Evolutionary conservation across 2,113 vertebrate species (phyloP), one percentile per base, ranked within the genome.

Genomic region (Melierax canorus): DNA sequence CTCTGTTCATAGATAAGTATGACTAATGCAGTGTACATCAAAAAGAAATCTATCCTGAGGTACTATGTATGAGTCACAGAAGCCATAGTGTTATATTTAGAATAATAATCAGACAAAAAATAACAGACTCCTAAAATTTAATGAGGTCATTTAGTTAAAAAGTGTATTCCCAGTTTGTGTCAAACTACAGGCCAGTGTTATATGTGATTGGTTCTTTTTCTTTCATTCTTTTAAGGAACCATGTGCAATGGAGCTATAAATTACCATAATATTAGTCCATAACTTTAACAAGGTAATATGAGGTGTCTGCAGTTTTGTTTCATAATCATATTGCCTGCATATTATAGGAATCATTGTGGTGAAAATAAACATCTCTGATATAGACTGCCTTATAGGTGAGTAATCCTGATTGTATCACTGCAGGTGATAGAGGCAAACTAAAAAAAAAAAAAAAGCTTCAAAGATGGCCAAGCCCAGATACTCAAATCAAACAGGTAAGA

Each of bases 111-210:
- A 97, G 85, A 80, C 62, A 95, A 95, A 92, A 89, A 97, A 96
- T 95, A 96, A 96, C 91, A 92, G 46, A 87, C 63, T 90, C 43
- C 87, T 97, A 94, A 98, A 97, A 96, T 96, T 97, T 98, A 98
- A 97, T 94, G 80, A 97, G 77, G 78, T 94, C 69, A 88, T 97
- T 98, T 97, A 95, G 80, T 94, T 92, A 89, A 97, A 97, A 96
- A 89, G 69, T 88, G 53, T 85, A 77, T 86, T 93, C 72, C 91
- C 85, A 92, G 88, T 93, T 94, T 97, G 39, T 97, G 71, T 97
- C 95, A 97, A 93, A 77, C 60, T 96, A 95, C 78, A 93, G 90
- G 53, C 80, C 90, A 92, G 12, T 84, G 60, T 69, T 97, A 27
- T 71, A 78, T 72, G 45, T 46, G 11, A 41, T 82, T 84, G 11